Percentiles rank a stretch among this genome's conserved stretches.
phyloP scores from a whole-genome alignment of 2,888 invertebrate genomes.

The Dicycla oo region DNA sequence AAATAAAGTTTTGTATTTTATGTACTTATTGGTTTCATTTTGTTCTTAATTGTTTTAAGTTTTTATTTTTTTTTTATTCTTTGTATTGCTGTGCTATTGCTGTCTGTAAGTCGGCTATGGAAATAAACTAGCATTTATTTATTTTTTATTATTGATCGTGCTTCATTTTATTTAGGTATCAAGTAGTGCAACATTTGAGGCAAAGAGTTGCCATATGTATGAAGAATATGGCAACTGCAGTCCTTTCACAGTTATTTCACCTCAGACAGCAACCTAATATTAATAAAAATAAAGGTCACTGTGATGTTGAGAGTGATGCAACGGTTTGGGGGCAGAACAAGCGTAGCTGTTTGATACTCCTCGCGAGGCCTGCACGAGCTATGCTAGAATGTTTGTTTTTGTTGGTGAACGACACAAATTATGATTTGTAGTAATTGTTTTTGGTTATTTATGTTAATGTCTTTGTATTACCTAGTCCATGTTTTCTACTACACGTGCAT shows the following conservation, averaged over 20 bases:
- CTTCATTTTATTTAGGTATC: constrained; percentile 2
- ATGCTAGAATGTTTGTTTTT: background rate
- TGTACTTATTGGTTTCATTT: constrained; percentile 53
- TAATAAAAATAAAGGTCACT: no score
- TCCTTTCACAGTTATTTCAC: no score
- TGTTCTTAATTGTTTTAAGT: background rate
- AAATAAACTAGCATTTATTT: constrained; percentile 35
- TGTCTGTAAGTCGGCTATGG: background rate
- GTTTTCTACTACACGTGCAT: background rate
- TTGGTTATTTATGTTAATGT: constrained; percentile 8
- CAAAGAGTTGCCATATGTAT: background rate
- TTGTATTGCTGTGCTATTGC: background rate
- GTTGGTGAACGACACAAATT: background rate
- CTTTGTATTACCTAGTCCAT: background rate
- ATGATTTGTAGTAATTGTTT: constrained; percentile 2
- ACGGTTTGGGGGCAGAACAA: background rate
- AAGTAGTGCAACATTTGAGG: background rate
- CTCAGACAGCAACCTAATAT: no score
- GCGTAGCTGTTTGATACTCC: background rate
- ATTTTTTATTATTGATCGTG: constrained; percentile 76
- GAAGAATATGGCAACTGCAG: no score
- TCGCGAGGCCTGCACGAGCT: background rate
- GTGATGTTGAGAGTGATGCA: no score
- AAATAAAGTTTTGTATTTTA: constrained; percentile 38
- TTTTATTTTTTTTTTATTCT: background rate